Evolutionary conservation across 2,797 vertebrate species (phyloP).

Genomic region (Coregonus suidteri): DNA sequence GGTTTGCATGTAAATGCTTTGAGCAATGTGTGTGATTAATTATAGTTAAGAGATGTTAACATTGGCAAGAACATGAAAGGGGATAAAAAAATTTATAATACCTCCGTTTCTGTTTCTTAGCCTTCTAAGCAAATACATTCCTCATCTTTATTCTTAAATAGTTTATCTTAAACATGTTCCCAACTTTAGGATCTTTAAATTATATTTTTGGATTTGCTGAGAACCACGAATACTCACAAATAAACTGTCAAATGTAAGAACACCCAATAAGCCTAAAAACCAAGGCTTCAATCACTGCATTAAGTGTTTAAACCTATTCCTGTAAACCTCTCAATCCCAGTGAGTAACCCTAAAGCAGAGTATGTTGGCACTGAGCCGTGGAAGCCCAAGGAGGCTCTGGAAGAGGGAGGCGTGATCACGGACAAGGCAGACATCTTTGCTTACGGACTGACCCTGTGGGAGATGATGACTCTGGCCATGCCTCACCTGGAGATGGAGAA

Average conservation of each 20-base stretch:
- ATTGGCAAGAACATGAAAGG: not conserved
- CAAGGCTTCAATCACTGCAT: not conserved
- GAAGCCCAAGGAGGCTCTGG: conserved; percentile 88
- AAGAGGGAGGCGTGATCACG: conserved; percentile 79
- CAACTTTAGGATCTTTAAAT: not conserved
- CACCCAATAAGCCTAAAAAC: not conserved
- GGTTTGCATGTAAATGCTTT: not conserved
- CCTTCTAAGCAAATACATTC: conserved; percentile 1
- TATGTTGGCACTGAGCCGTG: conserved; percentile 94
- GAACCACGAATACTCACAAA: not conserved
- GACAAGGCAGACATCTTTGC: conserved; percentile 91
- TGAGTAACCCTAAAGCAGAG: conserved; percentile 69
- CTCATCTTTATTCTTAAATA: not conserved
- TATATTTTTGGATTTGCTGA: not conserved
- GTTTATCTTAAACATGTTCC: not conserved
- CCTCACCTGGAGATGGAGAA: conserved; percentile 85
- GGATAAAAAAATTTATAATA: not conserved
- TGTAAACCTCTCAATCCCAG: conserved; percentile 47
- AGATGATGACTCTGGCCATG: conserved; percentile 92
- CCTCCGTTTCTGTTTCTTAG: not conserved
- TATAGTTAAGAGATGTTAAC: not conserved
- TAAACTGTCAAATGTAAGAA: not conserved
- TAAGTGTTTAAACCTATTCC: not conserved
- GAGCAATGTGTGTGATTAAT: not conserved
- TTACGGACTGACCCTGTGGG: conserved; percentile 93